phyloP scores from a whole-genome alignment of 2,113 vertebrate species.

The Tylochromis polylepis region DNA sequence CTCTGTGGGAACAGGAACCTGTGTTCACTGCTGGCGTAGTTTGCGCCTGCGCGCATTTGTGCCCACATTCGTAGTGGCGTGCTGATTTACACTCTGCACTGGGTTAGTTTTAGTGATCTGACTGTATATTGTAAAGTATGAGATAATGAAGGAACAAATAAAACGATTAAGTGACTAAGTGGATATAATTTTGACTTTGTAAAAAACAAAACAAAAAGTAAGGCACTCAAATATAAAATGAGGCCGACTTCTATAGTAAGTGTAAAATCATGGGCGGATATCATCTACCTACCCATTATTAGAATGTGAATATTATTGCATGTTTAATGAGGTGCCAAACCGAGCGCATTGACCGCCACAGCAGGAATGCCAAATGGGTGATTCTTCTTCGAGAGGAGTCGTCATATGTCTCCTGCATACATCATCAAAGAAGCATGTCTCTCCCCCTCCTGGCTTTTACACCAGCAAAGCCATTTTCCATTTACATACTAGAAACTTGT shows the following conservation, averaged over 20 bases:
- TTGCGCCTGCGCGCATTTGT: background rate
- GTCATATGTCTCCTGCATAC: slow-evolving; percentile 35
- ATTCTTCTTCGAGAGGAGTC: slow-evolving; percentile 10
- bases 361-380: background rate
- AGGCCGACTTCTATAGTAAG: background rate
- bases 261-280: background rate
- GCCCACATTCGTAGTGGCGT: background rate
- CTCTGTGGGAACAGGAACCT: slow-evolving; percentile 48
- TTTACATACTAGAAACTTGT: slow-evolving; percentile 63
- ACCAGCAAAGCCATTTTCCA: slow-evolving; percentile 19
- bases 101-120: background rate
- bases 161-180: background rate
- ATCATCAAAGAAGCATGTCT: slow-evolving; percentile 12
- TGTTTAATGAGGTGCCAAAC: slow-evolving; percentile 22
- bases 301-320: background rate
- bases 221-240: background rate
- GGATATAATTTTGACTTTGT: background rate
- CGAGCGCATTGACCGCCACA: background rate
- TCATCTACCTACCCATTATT: background rate
- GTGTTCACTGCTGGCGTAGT: background rate
- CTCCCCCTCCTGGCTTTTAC: slow-evolving; percentile 4
- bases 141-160: background rate
- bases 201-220: background rate
- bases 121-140: background rate
- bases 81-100: background rate